Evolutionary conservation across 2,888 invertebrate species (phyloP).

Genomic region (Drosophila peninsularis): DNA sequence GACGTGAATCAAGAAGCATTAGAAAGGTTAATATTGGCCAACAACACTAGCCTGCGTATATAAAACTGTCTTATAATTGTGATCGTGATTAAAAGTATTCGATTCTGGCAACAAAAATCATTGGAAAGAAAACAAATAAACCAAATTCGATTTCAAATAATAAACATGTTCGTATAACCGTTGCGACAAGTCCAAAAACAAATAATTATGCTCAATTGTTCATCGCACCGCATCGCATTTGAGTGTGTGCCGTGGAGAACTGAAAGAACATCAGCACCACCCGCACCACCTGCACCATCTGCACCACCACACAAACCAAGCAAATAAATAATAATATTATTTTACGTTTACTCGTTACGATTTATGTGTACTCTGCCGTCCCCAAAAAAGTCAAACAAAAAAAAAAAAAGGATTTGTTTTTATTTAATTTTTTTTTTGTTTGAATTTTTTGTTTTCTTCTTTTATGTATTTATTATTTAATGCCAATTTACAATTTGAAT

Average conservation of each 20-base stretch:
- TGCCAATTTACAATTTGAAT: constrained; percentile 64
- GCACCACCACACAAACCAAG: constrained; percentile 4
- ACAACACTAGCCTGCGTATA: constrained; percentile 3
- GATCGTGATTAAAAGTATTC: constrained; percentile 15
- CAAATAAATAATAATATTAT: constrained; percentile 5
- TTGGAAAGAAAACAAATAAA: constrained; percentile 5
- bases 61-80: constrained; percentile 4
- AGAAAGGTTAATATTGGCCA: neutral
- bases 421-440: neutral
- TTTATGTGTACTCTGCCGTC: constrained; percentile 27
- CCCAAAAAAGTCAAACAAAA: constrained; percentile 12
- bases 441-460: no score
- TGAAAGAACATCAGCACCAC: constrained; percentile 10
- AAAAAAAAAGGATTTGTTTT: neutral
- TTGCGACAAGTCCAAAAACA: constrained; percentile 29
- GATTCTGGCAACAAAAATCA: constrained; percentile 10
- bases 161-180: constrained; percentile 46
- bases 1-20: constrained; percentile 18
- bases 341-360: constrained; percentile 25
- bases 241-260: constrained; percentile 5
- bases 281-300: neutral
- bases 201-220: constrained; percentile 19
- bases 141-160: constrained; percentile 13
- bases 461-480: constrained; percentile 56
- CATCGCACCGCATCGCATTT: constrained; percentile 41